Percentiles rank a stretch among this genome's conserved stretches.
Conservation (phyloP, 2,113 vertebrate genomes). For the Alouatta palliata region DNA sequence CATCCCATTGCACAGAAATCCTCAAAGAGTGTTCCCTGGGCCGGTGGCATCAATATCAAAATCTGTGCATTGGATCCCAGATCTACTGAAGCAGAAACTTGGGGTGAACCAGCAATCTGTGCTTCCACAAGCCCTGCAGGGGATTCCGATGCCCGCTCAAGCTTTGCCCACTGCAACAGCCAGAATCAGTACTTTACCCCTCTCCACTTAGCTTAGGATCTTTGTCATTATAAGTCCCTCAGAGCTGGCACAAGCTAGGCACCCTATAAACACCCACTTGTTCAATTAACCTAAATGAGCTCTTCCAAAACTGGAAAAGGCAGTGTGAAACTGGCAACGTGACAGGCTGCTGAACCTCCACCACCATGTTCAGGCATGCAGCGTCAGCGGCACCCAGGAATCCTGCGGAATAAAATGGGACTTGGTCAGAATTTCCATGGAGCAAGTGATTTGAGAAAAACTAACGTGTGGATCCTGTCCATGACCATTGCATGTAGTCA, state of each 20-base stretch:
- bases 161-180: rapidly evolving
- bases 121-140: neutral
- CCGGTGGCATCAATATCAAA: neutral
- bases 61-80: neutral
- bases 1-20: rapidly evolving
- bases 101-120: too few species aligned
- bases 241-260: neutral
- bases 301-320: neutral
- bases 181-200: rapidly evolving
- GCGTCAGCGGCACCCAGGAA: neutral
- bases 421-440: neutral
- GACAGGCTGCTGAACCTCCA: neutral
- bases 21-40: neutral
- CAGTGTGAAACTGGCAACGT: neutral
- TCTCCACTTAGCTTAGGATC: neutral
- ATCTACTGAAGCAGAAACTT: neutral
- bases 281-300: neutral
- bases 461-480: rapidly evolving
- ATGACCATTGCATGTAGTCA: neutral
- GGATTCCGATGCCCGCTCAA: rapidly evolving
- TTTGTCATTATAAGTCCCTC: neutral
- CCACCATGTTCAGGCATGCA: neutral
- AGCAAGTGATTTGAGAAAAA: neutral
- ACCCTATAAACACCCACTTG: neutral
- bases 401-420: neutral